phyloP scores from a whole-genome alignment of 1,140 invertebrate species.

The Chlorops oryzae region DNA sequence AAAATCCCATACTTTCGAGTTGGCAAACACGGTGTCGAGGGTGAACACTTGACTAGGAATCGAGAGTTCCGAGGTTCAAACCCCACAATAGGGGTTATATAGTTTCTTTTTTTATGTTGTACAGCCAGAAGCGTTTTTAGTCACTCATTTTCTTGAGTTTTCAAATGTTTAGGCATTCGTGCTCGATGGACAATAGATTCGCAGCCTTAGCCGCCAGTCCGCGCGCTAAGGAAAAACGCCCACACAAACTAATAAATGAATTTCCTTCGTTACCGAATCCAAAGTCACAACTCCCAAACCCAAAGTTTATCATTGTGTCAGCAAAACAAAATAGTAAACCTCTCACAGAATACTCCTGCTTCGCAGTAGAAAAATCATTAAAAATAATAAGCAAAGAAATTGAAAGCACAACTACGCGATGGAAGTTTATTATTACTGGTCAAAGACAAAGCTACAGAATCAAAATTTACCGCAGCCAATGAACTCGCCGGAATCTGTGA shows the following conservation, averaged over 20 bases:
- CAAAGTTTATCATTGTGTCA: not conserved
- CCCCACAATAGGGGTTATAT: no score
- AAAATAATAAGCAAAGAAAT: not conserved
- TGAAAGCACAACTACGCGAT: no score
- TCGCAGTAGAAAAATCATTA: not conserved
- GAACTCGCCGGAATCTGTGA: not conserved
- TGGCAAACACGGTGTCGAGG: no score
- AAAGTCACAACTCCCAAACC: no score
- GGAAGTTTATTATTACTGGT: not conserved
- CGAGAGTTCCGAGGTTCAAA: no score
- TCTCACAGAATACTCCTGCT: not conserved
- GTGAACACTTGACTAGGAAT: no score
- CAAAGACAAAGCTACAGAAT: not conserved
- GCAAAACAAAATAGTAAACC: not conserved
- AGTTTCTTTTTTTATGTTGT: no score
- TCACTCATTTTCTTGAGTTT: no score
- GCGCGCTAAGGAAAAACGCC: not conserved
- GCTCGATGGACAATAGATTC: slow-evolving; percentile 1
- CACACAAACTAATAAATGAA: not conserved
- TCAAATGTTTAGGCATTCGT: no score
- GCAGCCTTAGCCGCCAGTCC: not conserved
- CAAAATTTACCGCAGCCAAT: not conserved
- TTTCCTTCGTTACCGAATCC: not conserved
- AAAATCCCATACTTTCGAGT: no score
- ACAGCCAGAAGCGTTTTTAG: no score